Evolutionary conservation across 2,113 vertebrate species (phyloP).

Genomic region (Myrmecophaga tridactyla): DNA sequence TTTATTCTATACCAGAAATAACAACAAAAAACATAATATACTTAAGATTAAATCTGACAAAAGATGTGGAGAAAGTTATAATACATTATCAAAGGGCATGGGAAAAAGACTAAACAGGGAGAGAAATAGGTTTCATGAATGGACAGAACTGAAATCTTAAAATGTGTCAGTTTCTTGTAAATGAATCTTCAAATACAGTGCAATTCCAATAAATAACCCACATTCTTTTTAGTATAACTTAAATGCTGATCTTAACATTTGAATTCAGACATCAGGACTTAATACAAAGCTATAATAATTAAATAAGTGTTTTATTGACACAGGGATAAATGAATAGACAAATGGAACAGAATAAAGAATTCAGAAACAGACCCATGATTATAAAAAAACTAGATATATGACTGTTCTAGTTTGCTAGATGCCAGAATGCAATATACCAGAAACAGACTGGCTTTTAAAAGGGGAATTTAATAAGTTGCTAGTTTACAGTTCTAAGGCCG

Average conservation of each 20-base stretch:
- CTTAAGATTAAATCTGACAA: not conserved
- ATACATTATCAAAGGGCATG: not conserved
- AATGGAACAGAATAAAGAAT: not conserved
- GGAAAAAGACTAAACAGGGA: not conserved
- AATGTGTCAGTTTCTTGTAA: not conserved
- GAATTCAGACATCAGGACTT: not conserved
- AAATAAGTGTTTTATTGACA: not conserved
- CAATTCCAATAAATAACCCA: not conserved
- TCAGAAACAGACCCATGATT: not conserved
- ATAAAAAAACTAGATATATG: not conserved
- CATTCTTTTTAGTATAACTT: not conserved
- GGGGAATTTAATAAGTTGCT: too few species aligned
- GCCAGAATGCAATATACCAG: too few species aligned
- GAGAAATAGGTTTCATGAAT: not conserved
- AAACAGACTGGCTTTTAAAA: too few species aligned
- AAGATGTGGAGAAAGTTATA: not conserved
- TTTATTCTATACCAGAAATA: not conserved
- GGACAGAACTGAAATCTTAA: not conserved
- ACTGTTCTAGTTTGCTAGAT: too few species aligned
- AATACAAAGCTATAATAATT: not conserved
- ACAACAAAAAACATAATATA: not conserved
- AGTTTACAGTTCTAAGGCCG: too few species aligned
- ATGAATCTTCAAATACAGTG: slow-evolving; percentile 13
- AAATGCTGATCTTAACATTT: slow-evolving; percentile 5
- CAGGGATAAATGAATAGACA: not conserved